Evolutionary conservation across 2,888 invertebrate genomes (phyloP).

Genomic region (Thyatira batis): DNA sequence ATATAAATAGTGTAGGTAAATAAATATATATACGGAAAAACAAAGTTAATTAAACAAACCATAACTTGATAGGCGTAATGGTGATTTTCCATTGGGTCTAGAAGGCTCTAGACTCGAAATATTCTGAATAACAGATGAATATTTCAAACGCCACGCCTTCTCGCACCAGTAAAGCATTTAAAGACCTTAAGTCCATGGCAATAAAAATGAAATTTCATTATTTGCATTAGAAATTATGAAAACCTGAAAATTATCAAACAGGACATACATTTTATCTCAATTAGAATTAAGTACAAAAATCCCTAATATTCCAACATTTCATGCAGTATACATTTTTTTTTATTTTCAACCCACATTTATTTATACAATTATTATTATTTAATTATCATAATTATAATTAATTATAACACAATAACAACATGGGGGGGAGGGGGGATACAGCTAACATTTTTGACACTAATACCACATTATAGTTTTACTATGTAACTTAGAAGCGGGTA

Average conservation of each 20-base stretch:
- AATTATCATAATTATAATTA: neutral
- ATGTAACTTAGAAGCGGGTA: slow-evolving; percentile 50
- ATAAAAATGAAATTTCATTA: neutral
- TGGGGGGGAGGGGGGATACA: neutral
- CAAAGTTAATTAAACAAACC: too few species aligned
- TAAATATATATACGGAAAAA: too few species aligned
- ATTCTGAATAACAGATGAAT: too few species aligned
- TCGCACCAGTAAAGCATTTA: neutral
- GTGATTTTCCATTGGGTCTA: too few species aligned
- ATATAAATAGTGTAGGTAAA: neutral
- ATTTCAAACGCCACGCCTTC: too few species aligned
- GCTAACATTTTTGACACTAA: slow-evolving; percentile 1
- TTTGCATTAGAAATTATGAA: neutral
- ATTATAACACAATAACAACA: slow-evolving; percentile 1
- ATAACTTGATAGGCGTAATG: too few species aligned
- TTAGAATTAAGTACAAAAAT: neutral
- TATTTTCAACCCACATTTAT: neutral
- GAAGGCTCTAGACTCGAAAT: too few species aligned
- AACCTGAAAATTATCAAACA: neutral
- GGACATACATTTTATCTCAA: neutral
- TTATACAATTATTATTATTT: neutral
- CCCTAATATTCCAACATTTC: neutral
- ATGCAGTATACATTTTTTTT: neutral
- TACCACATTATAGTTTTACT: slow-evolving; percentile 9
- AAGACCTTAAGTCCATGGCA: neutral